Evolutionary conservation across 2,113 vertebrate genomes (phyloP), one percentile per base, ranked within the genome.

Genomic region (Benitochromis conjunctus): DNA sequence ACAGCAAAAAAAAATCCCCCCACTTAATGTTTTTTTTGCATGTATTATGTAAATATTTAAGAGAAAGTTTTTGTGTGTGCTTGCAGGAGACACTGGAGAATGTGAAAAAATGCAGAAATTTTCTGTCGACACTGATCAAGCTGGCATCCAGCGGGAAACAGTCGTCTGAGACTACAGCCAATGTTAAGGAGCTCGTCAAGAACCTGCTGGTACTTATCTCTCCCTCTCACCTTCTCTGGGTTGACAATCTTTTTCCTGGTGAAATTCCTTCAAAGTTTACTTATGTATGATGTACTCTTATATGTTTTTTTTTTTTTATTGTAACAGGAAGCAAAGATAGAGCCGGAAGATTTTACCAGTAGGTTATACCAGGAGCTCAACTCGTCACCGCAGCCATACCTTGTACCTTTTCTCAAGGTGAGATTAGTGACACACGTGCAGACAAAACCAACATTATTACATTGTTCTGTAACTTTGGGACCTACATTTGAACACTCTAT

Each of bases 381-480:
- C 94, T 99, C 98, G 92, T 98, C 97, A 94, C 98, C 98, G 92
- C 98, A 99, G 96, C 98, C 98, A 82, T 99, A 98, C 94, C 98
- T 99, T 93, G 98, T 99, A 97, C 98, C 98, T 97, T 99, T 99
- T 95, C 95, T 99, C 79, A 99, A 99, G 98, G 98, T 99, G 95
- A 96, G 92, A 71, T 57, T 55, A 53, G 9, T 21, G 11, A 21
- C 38, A n/a, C 18, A 69, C 13, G 4, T 3, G 16, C 13, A 43
- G 5, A 76, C 24, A 51, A 48, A 51, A 74, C 69, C 9, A 74
- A 5, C 29, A 46, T 74, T 74, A 74, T 51, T 74, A 74, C 24
- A 51, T 12, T 74, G 6, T 2, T 29, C 24, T 31, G 6, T 51
- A 51, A 74, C 14, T 29, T 29, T 74, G 16, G 14, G 24, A 74